A percentile compares a stretch with the other conserved stretches of the same genome.
Evolutionary conservation across 2,797 vertebrate species (phyloP).

Genomic region (Thamnophis elegans): DNA sequence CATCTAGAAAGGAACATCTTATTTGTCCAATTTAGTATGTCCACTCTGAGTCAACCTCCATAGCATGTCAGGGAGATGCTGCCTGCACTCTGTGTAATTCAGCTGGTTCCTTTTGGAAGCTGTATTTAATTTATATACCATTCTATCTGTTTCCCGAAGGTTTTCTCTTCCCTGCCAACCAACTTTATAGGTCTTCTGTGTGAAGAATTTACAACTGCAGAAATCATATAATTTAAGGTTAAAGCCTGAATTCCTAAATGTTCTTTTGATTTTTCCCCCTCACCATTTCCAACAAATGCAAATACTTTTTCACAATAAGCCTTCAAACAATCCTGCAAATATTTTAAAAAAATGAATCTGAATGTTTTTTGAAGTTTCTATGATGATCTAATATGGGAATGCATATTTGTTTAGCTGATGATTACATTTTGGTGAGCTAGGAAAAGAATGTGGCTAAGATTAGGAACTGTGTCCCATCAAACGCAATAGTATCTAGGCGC

Average conservation of each 20-base stretch:
- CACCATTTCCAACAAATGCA: conserved; percentile 14
- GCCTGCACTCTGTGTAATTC: neutral
- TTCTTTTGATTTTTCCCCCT: neutral
- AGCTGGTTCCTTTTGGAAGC: conserved; percentile 29
- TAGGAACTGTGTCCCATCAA: neutral
- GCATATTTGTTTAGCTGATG: neutral
- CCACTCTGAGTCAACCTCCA: conserved; percentile 9
- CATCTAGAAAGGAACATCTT: neutral
- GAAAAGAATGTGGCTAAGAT: neutral
- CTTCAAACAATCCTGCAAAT: conserved; percentile 1
- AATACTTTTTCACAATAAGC: neutral
- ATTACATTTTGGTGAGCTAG: neutral
- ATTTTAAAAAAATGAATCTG: neutral
- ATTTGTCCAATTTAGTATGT: conserved; percentile 26
- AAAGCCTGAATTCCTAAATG: conserved; percentile 28
- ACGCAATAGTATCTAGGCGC: neutral
- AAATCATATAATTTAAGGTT: neutral
- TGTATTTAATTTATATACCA: conserved; percentile 13
- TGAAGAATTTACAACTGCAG: neutral
- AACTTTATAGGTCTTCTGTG: neutral
- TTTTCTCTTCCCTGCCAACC: conserved; percentile 24
- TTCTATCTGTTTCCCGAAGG: conserved; percentile 33
- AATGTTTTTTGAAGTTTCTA: neutral
- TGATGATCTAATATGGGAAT: neutral
- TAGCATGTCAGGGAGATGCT: neutral